Evolutionary conservation across 2,888 invertebrate species (phyloP).

Genomic region (Drosophila formosana): DNA sequence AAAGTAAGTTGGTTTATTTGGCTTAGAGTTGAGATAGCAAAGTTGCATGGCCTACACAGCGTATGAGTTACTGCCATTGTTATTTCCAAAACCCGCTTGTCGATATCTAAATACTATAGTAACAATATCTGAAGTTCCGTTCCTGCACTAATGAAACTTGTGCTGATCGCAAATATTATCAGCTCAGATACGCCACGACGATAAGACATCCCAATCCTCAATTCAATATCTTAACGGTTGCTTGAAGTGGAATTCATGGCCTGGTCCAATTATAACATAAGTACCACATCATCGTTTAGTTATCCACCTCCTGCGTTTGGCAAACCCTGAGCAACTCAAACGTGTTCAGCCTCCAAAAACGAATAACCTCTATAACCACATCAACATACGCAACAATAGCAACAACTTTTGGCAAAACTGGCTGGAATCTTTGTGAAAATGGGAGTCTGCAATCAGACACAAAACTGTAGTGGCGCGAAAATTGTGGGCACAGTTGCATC

Average conservation of each 20-base stretch:
- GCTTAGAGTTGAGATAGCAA: not conserved
- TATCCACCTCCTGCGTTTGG: slow-evolving; percentile 37
- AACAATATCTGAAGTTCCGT: not conserved
- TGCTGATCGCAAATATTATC: slow-evolving; percentile 9
- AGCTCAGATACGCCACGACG: slow-evolving; percentile 48
- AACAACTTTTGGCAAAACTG: slow-evolving; percentile 63
- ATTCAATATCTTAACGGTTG: slow-evolving; percentile 36
- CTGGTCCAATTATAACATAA: not conserved
- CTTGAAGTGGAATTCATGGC: not conserved
- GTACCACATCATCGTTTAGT: slow-evolving; percentile 49
- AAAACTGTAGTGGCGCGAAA: slow-evolving; percentile 78
- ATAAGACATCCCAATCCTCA: slow-evolving; percentile 43
- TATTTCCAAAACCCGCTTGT: not conserved
- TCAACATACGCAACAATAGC: slow-evolving; percentile 3
- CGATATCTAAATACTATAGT: not conserved
- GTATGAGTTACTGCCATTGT: not conserved
- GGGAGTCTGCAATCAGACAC: slow-evolving; percentile 63
- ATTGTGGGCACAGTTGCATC: slow-evolving; percentile 75
- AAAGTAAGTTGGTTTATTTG: not conserved
- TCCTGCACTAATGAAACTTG: not conserved
- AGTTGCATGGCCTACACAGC: slow-evolving; percentile 3
- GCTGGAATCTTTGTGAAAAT: slow-evolving; percentile 61
- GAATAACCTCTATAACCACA: slow-evolving; percentile 11
- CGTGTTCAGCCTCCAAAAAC: slow-evolving; percentile 21
- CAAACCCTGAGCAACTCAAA: slow-evolving; percentile 30